Evolutionary conservation across 2,888 invertebrate genomes (phyloP).

Genomic region (Lycaena phlaeas): DNA sequence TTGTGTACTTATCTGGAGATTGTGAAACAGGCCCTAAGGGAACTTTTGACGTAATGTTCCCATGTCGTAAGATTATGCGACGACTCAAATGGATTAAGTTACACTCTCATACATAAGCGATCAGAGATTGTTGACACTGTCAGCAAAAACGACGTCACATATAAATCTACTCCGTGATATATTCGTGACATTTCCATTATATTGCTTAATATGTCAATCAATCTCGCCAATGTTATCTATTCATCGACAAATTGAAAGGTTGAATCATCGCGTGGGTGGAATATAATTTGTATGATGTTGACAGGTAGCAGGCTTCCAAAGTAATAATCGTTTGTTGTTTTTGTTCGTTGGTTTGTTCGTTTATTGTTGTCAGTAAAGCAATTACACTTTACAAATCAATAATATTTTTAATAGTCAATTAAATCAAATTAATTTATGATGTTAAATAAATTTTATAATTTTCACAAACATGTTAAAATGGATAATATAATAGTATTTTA

Average conservation of each 20-base stretch:
- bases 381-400: too few relatives aligned
- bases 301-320: constrained; percentile 2
- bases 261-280: constrained; percentile 4
- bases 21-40: too few relatives aligned
- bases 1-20: too few relatives aligned
- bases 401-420: too few relatives aligned
- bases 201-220: constrained; percentile 51
- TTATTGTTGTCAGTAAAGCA: too few relatives aligned
- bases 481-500: too few relatives aligned
- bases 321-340: too few relatives aligned
- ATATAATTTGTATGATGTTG: constrained; percentile 2
- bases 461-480: too few relatives aligned
- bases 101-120: constrained; percentile 1
- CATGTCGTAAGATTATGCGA: background rate
- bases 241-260: constrained; percentile 14
- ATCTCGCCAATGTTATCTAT: constrained; percentile 25
- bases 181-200: constrained; percentile 56
- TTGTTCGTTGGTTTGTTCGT: too few relatives aligned
- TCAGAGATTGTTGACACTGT: constrained; percentile 1
- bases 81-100: background rate
- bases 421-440: too few relatives aligned
- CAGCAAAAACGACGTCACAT: constrained; percentile 34
- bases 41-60: too few relatives aligned
- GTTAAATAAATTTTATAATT: too few relatives aligned
- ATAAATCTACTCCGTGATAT: constrained; percentile 40